phyloP scores from a whole-genome alignment of 37 sponge, comb jelly and placozoan species.

The Bolinopsis microptera region DNA sequence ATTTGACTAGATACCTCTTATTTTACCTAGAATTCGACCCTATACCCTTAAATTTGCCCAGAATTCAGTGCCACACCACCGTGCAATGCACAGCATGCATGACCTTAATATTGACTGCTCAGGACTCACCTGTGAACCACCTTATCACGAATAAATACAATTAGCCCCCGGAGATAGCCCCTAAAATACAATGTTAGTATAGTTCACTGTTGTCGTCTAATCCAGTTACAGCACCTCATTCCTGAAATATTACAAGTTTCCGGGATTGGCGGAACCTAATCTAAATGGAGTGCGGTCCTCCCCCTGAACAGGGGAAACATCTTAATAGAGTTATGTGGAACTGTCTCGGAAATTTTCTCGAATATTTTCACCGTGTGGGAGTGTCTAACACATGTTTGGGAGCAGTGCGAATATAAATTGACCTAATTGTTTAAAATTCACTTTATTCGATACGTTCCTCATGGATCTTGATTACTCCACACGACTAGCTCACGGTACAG shows the following conservation, averaged over 20 bases:
- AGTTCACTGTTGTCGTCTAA: neutral
- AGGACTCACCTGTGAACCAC: neutral
- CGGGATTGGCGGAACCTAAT: neutral
- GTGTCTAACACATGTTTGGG: too few relatives aligned
- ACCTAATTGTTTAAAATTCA: too few relatives aligned
- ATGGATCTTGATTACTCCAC: too few relatives aligned
- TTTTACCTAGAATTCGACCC: neutral
- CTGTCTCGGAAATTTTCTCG: too few relatives aligned
- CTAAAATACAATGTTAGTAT: neutral
- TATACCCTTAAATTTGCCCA: neutral
- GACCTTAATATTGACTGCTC: neutral
- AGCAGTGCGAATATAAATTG: too few relatives aligned
- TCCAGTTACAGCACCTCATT: neutral
- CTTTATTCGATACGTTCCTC: too few relatives aligned
- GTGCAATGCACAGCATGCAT: too few relatives aligned
- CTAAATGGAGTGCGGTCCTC: neutral
- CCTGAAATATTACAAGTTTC: neutral
- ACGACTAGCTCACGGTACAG: too few relatives aligned
- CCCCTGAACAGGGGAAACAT: too few relatives aligned
- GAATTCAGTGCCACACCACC: neutral
- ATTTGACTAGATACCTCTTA: too few relatives aligned
- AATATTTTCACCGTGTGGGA: too few relatives aligned
- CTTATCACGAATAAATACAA: neutral
- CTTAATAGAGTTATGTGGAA: too few relatives aligned
- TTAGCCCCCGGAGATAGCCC: neutral